Conservation (phyloP, 2,113 vertebrate genomes). For the Epinephelus fuscoguttatus region DNA sequence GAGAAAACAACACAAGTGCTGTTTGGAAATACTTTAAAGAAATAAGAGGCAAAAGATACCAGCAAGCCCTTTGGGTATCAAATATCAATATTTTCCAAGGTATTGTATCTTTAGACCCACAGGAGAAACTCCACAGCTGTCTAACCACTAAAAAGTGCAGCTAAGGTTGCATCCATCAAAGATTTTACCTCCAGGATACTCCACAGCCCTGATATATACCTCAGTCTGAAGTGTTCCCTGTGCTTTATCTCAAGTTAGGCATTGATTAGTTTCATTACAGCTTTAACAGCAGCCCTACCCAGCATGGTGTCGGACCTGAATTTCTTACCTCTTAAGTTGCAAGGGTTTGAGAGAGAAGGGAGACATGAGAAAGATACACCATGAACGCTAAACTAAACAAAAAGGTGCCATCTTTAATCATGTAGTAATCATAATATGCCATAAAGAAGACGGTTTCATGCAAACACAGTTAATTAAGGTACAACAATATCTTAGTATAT, state of each 20-base stretch:
- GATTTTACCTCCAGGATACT: not conserved
- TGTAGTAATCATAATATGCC: not conserved
- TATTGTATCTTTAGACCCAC: not conserved
- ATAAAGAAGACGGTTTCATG: not conserved
- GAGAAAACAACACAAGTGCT: not conserved
- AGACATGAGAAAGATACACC: not conserved
- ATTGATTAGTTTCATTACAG: conserved; percentile 33
- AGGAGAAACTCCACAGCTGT: not conserved
- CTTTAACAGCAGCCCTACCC: conserved; percentile 1
- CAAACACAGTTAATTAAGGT: not conserved
- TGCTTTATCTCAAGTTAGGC: conserved; percentile 1
- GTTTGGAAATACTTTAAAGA: not conserved
- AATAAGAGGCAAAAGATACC: not conserved
- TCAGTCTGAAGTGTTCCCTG: conserved; percentile 1
- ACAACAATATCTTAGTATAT: not conserved
- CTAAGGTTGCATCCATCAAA: not conserved
- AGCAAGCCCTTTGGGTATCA: not conserved
- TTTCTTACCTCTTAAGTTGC: not conserved
- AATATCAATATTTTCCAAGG: conserved; percentile 10
- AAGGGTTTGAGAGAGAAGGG: not conserved
- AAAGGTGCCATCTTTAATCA: not conserved
- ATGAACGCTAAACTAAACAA: not conserved
- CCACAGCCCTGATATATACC: not conserved
- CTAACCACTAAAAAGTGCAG: not conserved
- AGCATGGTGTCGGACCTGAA: not conserved